Percentiles rank a stretch among this genome's conserved stretches.
Conservation (phyloP, 2,797 vertebrate genomes). For the Phaenicophaeus curvirostris region DNA sequence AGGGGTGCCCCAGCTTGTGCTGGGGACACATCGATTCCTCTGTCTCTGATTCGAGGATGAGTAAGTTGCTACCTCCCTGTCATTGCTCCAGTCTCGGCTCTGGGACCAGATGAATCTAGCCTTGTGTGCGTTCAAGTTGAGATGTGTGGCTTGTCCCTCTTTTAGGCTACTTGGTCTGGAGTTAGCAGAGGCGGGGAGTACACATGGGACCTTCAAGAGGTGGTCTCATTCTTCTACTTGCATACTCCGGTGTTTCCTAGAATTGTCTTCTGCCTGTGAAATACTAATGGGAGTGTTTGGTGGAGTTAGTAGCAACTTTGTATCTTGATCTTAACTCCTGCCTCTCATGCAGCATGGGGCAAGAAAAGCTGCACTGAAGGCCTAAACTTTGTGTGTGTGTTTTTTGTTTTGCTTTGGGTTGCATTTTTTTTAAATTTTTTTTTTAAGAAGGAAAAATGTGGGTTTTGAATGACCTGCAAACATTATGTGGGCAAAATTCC, state of each 20-base stretch:
- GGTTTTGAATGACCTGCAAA: neutral
- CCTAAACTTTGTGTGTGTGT: neutral
- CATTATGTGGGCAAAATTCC: neutral
- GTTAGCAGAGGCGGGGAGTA: neutral
- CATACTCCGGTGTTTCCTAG: neutral
- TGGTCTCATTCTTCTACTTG: neutral
- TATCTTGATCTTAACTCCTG: neutral
- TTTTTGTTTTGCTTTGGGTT: neutral
- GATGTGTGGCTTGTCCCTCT: neutral
- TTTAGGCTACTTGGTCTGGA: neutral
- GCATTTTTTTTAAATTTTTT: neutral
- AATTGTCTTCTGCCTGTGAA: neutral
- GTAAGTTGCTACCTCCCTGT: neutral
- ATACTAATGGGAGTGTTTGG: neutral
- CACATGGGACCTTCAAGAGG: neutral
- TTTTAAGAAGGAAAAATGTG: neutral
- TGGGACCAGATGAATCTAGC: neutral
- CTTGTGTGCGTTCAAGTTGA: neutral
- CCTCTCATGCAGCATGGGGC: neutral
- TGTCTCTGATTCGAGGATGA: neutral
- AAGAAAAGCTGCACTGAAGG: neutral
- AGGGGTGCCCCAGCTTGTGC: neutral
- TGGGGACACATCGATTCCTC: neutral
- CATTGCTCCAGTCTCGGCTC: neutral
- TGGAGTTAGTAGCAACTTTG: neutral